These are phyloP conservation scores for Orcinus orca DNA, from an alignment of 2,113 vertebrate species.

Conservation along the genomic window DNA sequence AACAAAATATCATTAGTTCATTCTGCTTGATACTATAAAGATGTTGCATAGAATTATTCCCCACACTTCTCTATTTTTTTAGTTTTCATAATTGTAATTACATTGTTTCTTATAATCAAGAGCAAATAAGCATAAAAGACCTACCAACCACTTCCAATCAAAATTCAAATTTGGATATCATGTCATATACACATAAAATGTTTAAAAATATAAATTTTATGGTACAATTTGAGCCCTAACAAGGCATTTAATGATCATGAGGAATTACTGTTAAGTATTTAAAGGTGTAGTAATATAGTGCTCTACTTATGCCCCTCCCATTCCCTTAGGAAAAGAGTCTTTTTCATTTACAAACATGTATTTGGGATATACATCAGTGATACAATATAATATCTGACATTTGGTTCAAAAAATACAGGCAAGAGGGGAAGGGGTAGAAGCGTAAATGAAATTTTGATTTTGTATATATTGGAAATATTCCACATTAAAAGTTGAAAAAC, in stretches of 20 bases:
- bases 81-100: neutral
- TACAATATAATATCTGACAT: neutral
- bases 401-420: neutral
- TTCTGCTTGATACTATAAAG: neutral
- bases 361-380: neutral
- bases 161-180: neutral
- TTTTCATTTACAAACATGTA: neutral
- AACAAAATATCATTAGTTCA: neutral
- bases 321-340: neutral
- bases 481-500: neutral
- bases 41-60: neutral
- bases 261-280: neutral
- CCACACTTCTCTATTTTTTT: neutral
- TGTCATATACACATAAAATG: neutral
- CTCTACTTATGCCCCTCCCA: neutral
- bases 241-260: neutral
- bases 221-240: neutral
- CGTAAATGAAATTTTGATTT: neutral
- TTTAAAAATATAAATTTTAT: neutral
- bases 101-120: neutral
- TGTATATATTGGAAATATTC: neutral
- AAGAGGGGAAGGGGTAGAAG: neutral
- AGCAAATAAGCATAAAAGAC: neutral
- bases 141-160: neutral
- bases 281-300: neutral